phyloP scores from a whole-genome alignment of 2,888 invertebrate genomes.

The Hirtodrosophila duncani region DNA sequence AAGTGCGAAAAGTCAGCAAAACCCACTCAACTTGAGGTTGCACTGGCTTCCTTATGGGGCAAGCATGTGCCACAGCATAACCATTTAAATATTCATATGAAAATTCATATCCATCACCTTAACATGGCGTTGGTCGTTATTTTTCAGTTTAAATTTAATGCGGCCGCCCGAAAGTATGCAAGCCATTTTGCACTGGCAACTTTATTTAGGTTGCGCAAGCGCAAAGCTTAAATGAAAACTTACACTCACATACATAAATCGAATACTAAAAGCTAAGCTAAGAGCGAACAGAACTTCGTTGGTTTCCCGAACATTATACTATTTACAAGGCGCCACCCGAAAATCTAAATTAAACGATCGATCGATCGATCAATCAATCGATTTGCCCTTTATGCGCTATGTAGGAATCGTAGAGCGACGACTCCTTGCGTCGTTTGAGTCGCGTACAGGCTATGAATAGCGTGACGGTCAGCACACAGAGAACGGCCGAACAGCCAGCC shows the following conservation, averaged over 20 bases:
- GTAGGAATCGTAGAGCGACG: constrained; percentile 80
- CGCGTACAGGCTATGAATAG: constrained; percentile 88
- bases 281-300: constrained; percentile 46
- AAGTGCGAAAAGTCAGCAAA: constrained; percentile 51
- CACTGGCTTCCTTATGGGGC: constrained; percentile 56
- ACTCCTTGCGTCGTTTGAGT: constrained; percentile 81
- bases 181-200: too few species aligned
- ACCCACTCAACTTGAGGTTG: constrained; percentile 15
- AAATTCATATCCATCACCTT: neutral
- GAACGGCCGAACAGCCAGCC: constrained; percentile 83
- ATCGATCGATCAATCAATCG: constrained; percentile 71
- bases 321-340: constrained; percentile 50
- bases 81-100: too few species aligned
- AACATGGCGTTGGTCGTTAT: too few species aligned
- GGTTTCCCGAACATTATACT: constrained; percentile 42
- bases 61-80: too few species aligned
- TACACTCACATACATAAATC: constrained; percentile 17
- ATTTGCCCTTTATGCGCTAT: constrained; percentile 84
- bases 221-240: constrained; percentile 13
- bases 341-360: constrained; percentile 5
- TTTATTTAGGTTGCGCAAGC: too few species aligned
- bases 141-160: rapidly evolving
- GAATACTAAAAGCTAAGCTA: constrained; percentile 33
- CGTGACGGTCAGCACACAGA: constrained; percentile 86
- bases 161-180: constrained; percentile 12